Evolutionary conservation across 2,797 vertebrate genomes (phyloP).

Genomic region (Enteromius mattozi): DNA sequence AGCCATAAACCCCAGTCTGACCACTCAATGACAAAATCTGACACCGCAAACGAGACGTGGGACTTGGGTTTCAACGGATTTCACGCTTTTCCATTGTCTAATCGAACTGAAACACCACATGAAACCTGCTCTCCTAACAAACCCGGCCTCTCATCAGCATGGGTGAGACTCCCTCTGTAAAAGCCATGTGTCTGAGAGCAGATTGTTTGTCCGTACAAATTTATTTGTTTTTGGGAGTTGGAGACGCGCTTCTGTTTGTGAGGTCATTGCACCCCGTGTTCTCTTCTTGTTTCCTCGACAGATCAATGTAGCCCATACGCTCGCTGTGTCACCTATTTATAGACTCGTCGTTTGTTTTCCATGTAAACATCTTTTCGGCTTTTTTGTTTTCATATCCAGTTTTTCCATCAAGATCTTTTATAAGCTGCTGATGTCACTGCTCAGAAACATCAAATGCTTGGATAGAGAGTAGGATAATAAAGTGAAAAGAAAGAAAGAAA

Average conservation of each 20-base stretch:
- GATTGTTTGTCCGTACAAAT: conserved; percentile 51
- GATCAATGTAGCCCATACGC: conserved; percentile 41
- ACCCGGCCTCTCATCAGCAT: conserved; percentile 18
- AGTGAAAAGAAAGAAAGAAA: not conserved
- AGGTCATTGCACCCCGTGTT: conserved; percentile 48
- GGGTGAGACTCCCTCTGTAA: conserved; percentile 43
- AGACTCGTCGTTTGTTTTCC: conserved; percentile 55
- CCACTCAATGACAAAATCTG: conserved; percentile 31
- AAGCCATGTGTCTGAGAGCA: conserved; percentile 41
- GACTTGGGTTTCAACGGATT: not conserved
- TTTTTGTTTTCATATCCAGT: conserved; percentile 54
- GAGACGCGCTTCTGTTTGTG: conserved; percentile 46
- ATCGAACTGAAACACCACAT: conserved; percentile 44
- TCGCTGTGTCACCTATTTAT: conserved; percentile 41
- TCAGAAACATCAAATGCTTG: conserved; percentile 15
- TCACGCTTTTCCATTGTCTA: conserved; percentile 52
- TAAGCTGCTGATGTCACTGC: conserved; percentile 55
- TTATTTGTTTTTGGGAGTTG: conserved; percentile 53
- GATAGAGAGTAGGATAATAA: not conserved
- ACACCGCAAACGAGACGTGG: conserved; percentile 26
- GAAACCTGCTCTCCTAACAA: conserved; percentile 39
- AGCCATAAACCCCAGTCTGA: conserved; percentile 40
- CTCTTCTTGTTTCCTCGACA: conserved; percentile 34
- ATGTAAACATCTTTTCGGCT: conserved; percentile 45
- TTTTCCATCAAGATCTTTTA: conserved; percentile 43